Percentiles rank a stretch among this genome's conserved stretches.
Conservation (phyloP, 1,140 invertebrate genomes). For the Heliothis subflexa region DNA sequence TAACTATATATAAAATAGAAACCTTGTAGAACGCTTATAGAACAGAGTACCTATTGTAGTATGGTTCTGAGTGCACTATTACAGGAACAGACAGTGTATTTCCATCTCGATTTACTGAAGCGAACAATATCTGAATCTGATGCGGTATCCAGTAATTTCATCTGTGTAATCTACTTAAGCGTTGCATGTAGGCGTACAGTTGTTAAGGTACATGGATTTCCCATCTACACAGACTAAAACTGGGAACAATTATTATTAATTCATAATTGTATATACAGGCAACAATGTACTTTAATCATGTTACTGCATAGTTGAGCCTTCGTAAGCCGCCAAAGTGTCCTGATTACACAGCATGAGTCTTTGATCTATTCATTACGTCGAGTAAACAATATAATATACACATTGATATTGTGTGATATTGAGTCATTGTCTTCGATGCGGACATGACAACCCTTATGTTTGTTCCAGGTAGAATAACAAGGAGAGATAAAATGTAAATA, state of each 20-base stretch:
- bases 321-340: not conserved
- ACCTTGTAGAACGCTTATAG: too few species aligned
- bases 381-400: constrained; percentile 18
- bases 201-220: constrained; percentile 39
- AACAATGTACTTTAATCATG: constrained; percentile 32
- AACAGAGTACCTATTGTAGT: not conserved
- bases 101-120: constrained; percentile 20
- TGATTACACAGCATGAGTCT: constrained; percentile 33
- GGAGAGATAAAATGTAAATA: constrained; percentile 63
- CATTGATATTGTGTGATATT: constrained; percentile 13
- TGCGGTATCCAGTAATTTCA: constrained; percentile 28
- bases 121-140: constrained; percentile 29
- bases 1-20: too few species aligned
- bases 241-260: constrained; percentile 31
- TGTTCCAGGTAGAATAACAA: constrained; percentile 67
- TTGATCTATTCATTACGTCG: constrained; percentile 30
- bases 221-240: not conserved
- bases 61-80: not conserved
- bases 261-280: constrained; percentile 9
- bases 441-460: constrained; percentile 42
- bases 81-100: not conserved
- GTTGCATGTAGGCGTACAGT: constrained; percentile 19
- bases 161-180: constrained; percentile 25
- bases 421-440: constrained; percentile 9
- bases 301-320: constrained; percentile 23